Base-by-base conservation (phyloP, 1,140 invertebrate genomes). In the Yoshiicerus persimilis region DNA sequence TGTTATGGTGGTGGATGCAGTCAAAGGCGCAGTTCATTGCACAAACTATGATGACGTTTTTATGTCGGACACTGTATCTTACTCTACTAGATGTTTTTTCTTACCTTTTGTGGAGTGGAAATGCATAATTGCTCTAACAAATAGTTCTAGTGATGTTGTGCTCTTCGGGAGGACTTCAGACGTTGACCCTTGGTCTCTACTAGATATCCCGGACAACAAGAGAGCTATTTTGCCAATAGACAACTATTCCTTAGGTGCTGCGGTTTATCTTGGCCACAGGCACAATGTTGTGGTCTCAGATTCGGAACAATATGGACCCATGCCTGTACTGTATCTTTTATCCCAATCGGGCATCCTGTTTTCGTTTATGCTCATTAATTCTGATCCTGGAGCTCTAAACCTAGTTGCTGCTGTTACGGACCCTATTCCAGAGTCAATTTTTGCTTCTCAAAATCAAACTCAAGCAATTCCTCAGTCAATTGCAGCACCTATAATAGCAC, bases 1-100 rank as follows among this genome's bases (percentile, higher is more conserved):
- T 41, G 38, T 89, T 13, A 87, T 89, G 88, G 39, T 66, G 10
- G 56, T 89, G 4, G 88, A 89, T 77, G 10, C 87, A n/a, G 39
- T 83, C 6, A 87, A 89, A 77, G 86, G 86, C 20, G 83, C 86
- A 6, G 86, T 80, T 1, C 34, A 36, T n/a, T 89, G 87, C 56
- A 75, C 34, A 38, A 89, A 87, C 20, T 87, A 30, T 30, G 86
- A 75, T 9, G 88, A 89, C 23, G 62, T 87, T 34, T 89, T 89
- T 47, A 47, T 87, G 25, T 84, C 77, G 1, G 88, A 89, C 9
- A 32, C 41, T 13, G 70, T 87, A 64, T n/a, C 70, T 2, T 39
- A 85, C 2, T 66, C 27, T 10, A 36, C 34, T 4, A 30, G 25
- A 11, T 88, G 84, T 38, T 84, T 62, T 23, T 88, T 88, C 25